Base-by-base conservation (phyloP, 2,888 invertebrate genomes). In the Philereme vetulata region DNA sequence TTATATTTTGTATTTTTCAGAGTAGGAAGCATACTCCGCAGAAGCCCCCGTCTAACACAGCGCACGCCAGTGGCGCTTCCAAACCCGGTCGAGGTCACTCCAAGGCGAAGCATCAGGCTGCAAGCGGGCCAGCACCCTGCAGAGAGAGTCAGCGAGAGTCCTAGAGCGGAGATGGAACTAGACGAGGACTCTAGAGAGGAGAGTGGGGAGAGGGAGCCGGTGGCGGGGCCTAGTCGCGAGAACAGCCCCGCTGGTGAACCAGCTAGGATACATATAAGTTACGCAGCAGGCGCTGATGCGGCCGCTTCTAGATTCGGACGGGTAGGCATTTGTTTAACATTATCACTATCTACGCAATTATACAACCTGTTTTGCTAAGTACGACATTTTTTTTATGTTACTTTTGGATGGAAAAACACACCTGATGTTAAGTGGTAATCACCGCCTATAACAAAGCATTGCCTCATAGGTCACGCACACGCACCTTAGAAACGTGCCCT, bases 311-410 rank as follows among this genome's bases (percentile, higher is more conserved):
- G 72, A 50, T 63, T 70, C 11, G 62, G 63, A n/a, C 72, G 67
- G 67, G 73, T 77, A 70, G 67, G 70, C 72, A 71, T 38, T 49
- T n/a, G 43, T 34, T 5, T 21, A 21, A 5, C 5, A 10, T 21
- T 21, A 44, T n/a, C 5, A 5, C 7, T 7, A 21, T n/a, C n/a
- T 9, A n/a, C 4, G 0, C 42, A 42, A 36, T 3, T 1, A 21
- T 21, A 21, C 21, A 21, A 21, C 21, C 1, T 21, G 21, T 21
- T 21, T 21, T 21, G 21, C 21, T 21, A 21, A 1, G 21, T 21
- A 21, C 21, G 35, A 7, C 35, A 1, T 35, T 3, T 35, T 35
- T 35, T 35, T 35, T 35, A 2, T 35, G 35, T 5, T 35, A 35
- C 35, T 1, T 6, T 35, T 7, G 1, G 35, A 7, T 35, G 35